phyloP scores from a whole-genome alignment of 1,140 invertebrate genomes.

The Heliconius congener region DNA sequence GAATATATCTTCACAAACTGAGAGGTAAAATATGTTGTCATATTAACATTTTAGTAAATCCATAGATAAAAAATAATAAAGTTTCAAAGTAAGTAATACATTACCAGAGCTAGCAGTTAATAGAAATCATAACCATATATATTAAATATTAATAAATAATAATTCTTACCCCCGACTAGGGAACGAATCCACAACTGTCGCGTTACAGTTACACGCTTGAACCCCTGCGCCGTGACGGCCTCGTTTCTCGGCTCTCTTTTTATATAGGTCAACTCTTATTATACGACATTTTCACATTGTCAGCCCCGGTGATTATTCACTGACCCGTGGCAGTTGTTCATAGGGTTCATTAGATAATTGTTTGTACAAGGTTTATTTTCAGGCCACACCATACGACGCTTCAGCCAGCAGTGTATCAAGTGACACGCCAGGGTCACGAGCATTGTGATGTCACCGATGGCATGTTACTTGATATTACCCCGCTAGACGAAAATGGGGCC shows the following conservation, averaged over 20 bases:
- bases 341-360: conserved; percentile 26
- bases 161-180: too few relatives aligned
- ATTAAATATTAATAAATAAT: too few relatives aligned
- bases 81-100: too few relatives aligned
- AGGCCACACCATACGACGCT: conserved; percentile 72
- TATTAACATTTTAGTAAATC: conserved; percentile 2
- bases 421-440: conserved; percentile 84
- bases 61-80: background rate
- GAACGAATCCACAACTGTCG: too few relatives aligned
- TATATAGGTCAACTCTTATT: conserved; percentile 10
- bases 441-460: conserved; percentile 86
- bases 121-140: too few relatives aligned
- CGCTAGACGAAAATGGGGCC: conserved; percentile 83
- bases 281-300: conserved; percentile 6
- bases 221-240: too few relatives aligned
- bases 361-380: conserved; percentile 43
- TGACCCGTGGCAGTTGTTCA: conserved; percentile 39
- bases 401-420: conserved; percentile 84
- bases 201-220: too few relatives aligned
- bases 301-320: conserved; percentile 33
- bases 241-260: background rate
- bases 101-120: too few relatives aligned
- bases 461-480: conserved; percentile 85
- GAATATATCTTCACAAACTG: conserved; percentile 54
- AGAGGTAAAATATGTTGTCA: conserved; percentile 82